Base-by-base conservation (phyloP, 2,113 vertebrate species). In the Calyptomena viridis region DNA sequence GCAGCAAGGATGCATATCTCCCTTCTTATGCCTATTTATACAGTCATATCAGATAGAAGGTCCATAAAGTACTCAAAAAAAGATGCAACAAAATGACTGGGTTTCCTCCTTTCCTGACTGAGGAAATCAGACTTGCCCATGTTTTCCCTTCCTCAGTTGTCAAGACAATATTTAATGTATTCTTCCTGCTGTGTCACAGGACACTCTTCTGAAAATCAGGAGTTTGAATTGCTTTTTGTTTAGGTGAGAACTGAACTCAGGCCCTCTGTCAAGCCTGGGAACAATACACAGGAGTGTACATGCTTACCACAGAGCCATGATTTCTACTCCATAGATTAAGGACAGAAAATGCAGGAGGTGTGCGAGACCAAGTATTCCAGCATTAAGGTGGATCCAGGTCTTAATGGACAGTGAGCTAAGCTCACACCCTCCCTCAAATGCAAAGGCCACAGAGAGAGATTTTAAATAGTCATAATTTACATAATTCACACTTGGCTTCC, bases 201-300 rank as follows among this genome's bases (percentile, higher is more conserved):
- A 71, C 20, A n/a, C 18, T 74, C 19, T 63, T 59, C 16, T 33
- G 73, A 58, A 93, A 53, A 24, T 25, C 5, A n/a, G 44, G 55
- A 79, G 31, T 39, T 74, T 42, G 31, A 82, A 82, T 11, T 4
- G 1, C 22, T 55, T 84, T 77, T 67, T 88, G n/a, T 7, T 90
- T 39, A 59, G 14, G 16, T 46, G 42, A 91, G 40, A 71, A 37
- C 47, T 40, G 50, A 74, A 60, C 23, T 18, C 0, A 0, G 5
- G 62, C 89, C 55, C 17, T 59, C 28, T 67, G 16, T 75, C 35
- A 63, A 0, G 55, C 27, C 23, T 73, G 30, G 23, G 49, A 68
- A 35, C 25, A 75, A 21, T 17, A 59, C 8, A 8, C 3, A 64
- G 66, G 25, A 79, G 52, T 55, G 44, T 25, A 31, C 11, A 6